Evolutionary conservation across 2,888 invertebrate genomes (phyloP).

Genomic region (Nowickia ferox): DNA sequence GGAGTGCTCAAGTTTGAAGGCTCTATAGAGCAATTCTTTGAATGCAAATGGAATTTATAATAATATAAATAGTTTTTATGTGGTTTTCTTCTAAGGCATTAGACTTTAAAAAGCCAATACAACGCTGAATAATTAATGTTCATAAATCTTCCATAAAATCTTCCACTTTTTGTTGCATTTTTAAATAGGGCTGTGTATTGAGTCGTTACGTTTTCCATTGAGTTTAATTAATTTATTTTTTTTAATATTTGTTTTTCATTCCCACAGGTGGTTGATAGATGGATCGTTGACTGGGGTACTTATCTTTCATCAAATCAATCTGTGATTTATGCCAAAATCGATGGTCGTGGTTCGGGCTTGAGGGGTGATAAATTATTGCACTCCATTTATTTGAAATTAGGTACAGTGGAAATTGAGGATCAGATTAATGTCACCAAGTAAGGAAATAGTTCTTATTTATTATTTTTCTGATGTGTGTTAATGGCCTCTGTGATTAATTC

Average conservation of each 20-base stretch:
- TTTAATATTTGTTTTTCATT: slow-evolving; percentile 1
- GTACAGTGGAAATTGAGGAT: slow-evolving; percentile 95
- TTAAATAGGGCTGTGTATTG: too few relatives aligned
- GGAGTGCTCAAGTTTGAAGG: slow-evolving; percentile 90
- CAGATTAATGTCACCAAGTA: slow-evolving; percentile 91
- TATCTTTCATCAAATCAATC: slow-evolving; percentile 93
- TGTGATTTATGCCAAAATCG: slow-evolving; percentile 94
- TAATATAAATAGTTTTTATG: not conserved
- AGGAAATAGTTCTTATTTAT: slow-evolving; percentile 27
- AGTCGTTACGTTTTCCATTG: too few relatives aligned
- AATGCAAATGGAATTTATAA: slow-evolving; percentile 96
- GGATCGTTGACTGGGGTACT: slow-evolving; percentile 93
- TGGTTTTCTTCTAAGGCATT: not conserved
- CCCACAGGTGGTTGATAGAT: slow-evolving; percentile 86
- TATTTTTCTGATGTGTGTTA: not conserved
- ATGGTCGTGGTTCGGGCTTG: slow-evolving; percentile 94
- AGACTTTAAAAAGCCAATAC: not conserved
- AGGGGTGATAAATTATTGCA: slow-evolving; percentile 93
- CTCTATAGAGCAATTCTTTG: slow-evolving; percentile 91
- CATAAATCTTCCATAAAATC: not conserved
- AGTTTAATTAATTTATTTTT: not conserved
- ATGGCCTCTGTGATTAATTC: not conserved
- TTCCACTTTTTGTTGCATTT: not conserved
- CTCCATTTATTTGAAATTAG: slow-evolving; percentile 91
- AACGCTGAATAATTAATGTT: too few relatives aligned